A percentile compares a stretch with the other conserved stretches of the same genome.
Conservation (phyloP, 2,113 vertebrate species). For the Thryonomys swinderianus region DNA sequence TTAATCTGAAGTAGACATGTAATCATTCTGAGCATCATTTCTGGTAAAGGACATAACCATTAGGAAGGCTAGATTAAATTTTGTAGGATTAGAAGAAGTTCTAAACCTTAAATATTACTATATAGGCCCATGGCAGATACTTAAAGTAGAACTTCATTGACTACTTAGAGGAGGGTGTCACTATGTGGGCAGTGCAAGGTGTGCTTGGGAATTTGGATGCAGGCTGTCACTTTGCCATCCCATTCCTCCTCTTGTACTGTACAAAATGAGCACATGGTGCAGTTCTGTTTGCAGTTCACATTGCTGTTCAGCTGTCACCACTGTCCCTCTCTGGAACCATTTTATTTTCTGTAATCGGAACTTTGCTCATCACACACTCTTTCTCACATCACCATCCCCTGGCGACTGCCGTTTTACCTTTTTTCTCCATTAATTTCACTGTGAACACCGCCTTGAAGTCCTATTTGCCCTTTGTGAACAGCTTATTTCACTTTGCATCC, state of each 20-base stretch:
- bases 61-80: background rate
- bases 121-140: background rate
- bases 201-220: background rate
- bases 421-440: background rate
- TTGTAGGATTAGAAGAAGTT: background rate
- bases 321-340: background rate
- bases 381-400: background rate
- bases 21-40: background rate
- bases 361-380: background rate
- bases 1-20: conserved; percentile 7
- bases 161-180: background rate
- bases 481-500: background rate
- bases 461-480: background rate
- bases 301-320: background rate
- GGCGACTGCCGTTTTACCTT: background rate
- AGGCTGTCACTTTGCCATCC: background rate
- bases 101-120: conserved; percentile 33
- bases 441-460: background rate
- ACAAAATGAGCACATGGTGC: background rate
- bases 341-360: background rate
- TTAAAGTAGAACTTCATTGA: conserved; percentile 11
- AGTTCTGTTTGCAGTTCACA: background rate
- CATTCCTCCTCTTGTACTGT: background rate
- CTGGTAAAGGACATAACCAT: conserved; percentile 25
- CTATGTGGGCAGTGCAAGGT: background rate